Conservation (phyloP, 2,888 invertebrate species). For the Lasioglossum leucozonium region DNA sequence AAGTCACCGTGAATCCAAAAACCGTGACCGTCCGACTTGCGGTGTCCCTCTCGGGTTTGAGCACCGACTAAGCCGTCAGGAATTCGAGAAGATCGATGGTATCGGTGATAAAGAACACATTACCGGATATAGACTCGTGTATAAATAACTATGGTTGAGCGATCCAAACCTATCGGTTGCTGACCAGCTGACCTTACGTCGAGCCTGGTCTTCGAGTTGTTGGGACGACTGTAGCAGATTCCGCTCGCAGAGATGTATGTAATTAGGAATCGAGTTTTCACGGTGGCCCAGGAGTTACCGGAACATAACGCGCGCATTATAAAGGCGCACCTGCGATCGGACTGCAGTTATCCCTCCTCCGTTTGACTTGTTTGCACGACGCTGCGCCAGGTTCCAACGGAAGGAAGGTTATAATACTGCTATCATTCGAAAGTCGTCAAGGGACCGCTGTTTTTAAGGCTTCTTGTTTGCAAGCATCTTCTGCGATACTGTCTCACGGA, state of each 20-base stretch:
- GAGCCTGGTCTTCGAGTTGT: background rate
- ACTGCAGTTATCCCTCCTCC: background rate
- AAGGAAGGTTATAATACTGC: background rate
- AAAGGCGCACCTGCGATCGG: background rate
- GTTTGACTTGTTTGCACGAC: background rate
- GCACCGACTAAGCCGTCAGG: constrained; percentile 7
- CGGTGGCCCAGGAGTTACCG: background rate
- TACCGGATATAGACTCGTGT: background rate
- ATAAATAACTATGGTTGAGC: background rate
- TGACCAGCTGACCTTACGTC: background rate
- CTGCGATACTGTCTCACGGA: constrained; percentile 27
- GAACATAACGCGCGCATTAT: background rate
- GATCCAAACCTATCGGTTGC: background rate
- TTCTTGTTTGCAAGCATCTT: constrained; percentile 22
- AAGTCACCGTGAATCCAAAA: constrained; percentile 3
- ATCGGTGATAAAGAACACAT: background rate
- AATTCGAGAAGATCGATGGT: constrained; percentile 16
- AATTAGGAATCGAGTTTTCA: background rate
- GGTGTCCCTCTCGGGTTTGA: background rate
- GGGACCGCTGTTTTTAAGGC: background rate
- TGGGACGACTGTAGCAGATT: background rate
- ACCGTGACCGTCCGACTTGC: background rate
- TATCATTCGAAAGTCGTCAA: constrained; percentile 9
- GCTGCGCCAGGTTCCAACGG: background rate
- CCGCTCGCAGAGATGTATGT: too few relatives aligned